A percentile compares a stretch with the other conserved stretches of the same genome.
phyloP scores from a whole-genome alignment of 1,140 invertebrate species.

The Hyposmocoma kahamanoa region DNA sequence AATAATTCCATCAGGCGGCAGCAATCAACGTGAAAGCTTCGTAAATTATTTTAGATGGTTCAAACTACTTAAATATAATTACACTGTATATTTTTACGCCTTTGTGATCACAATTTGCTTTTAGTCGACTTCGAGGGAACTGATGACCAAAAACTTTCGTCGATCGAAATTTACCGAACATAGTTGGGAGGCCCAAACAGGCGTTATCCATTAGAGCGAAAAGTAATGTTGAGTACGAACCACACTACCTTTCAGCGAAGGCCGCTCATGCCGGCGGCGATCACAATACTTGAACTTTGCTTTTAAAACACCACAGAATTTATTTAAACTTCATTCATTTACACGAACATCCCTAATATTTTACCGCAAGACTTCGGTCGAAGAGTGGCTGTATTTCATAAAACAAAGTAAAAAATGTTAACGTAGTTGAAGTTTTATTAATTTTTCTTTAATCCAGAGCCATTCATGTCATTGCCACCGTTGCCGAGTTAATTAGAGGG shows the following conservation, averaged over 20 bases:
- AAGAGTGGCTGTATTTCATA: too few relatives aligned
- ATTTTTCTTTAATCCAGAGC: background rate
- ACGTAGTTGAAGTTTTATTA: background rate
- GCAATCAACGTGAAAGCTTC: background rate
- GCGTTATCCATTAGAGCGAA: constrained; percentile 12
- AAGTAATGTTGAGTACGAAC: constrained; percentile 7
- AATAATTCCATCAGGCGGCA: too few relatives aligned
- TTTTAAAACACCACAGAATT: constrained; percentile 19
- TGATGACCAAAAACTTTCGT: too few relatives aligned
- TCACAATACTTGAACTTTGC: constrained; percentile 25
- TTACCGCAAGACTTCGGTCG: constrained; percentile 8
- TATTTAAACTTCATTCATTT: constrained; percentile 13
- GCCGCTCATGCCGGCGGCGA: constrained; percentile 10
- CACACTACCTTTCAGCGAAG: constrained; percentile 11
- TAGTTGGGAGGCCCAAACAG: too few relatives aligned
- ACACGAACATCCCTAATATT: constrained; percentile 5
- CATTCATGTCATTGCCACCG: background rate
- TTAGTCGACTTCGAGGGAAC: too few relatives aligned
- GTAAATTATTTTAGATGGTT: background rate
- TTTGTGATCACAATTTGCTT: too few relatives aligned
- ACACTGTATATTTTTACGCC: too few relatives aligned
- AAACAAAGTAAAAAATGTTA: background rate
- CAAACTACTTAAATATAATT: too few relatives aligned
- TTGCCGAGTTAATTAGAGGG: constrained; percentile 12
- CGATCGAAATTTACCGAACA: too few relatives aligned